A percentile compares a stretch with the other conserved stretches of the same genome.
Conservation (phyloP, 2,888 invertebrate genomes). For the Lymantria monacha region DNA sequence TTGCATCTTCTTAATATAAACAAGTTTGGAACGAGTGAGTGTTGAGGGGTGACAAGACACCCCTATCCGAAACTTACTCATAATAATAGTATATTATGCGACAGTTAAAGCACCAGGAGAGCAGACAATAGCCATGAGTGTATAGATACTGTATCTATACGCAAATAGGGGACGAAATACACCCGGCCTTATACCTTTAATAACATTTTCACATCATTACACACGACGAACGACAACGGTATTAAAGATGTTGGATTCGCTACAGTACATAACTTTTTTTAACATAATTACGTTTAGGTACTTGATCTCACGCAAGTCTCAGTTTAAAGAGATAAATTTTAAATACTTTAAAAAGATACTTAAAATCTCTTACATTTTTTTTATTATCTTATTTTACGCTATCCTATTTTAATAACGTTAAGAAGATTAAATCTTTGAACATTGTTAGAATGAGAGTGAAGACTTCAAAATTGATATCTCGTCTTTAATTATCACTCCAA, state of each 20-base stretch:
- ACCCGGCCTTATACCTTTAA: slow-evolving; percentile 20
- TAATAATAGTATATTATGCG: slow-evolving; percentile 58
- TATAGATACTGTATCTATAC: slow-evolving; percentile 34
- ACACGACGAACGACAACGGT: neutral
- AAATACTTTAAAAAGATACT: slow-evolving; percentile 12
- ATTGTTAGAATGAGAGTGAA: slow-evolving; percentile 39
- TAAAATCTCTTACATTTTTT: slow-evolving; percentile 14
- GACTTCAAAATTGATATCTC: slow-evolving; percentile 65
- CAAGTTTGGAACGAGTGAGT: slow-evolving; percentile 32
- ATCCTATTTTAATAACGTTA: slow-evolving; percentile 28
- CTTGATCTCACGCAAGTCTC: slow-evolving; percentile 4
- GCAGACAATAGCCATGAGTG: slow-evolving; percentile 43
- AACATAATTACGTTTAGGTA: neutral
- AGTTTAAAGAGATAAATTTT: too few species aligned
- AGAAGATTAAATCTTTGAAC: slow-evolving; percentile 39
- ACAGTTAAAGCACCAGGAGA: slow-evolving; percentile 49
- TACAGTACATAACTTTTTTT: neutral
- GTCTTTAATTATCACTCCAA: slow-evolving; percentile 70
- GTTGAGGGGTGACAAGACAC: slow-evolving; percentile 46
- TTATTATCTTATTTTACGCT: slow-evolving; percentile 4
- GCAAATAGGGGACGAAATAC: slow-evolving; percentile 36
- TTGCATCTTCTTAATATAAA: neutral
- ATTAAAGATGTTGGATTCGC: neutral
- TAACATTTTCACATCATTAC: slow-evolving; percentile 5
- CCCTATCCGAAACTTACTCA: slow-evolving; percentile 45